Conservation (phyloP, 2,113 vertebrate species). For the Tragelaphus imberbis region DNA sequence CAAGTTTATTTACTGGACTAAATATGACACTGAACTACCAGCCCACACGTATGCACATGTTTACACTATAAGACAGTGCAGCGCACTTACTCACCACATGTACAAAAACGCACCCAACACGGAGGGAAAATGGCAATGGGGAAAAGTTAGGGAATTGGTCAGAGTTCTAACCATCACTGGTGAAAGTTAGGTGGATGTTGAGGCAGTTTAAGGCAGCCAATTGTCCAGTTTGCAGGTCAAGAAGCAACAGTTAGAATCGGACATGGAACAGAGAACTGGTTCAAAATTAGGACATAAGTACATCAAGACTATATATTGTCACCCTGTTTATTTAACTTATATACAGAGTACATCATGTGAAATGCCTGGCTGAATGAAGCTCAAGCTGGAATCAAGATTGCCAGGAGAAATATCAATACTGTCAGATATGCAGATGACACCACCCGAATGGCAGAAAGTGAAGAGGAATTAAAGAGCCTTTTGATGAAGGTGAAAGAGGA, state of each 20-base stretch:
- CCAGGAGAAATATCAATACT: not conserved
- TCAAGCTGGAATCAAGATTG: not conserved
- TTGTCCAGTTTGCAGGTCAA: not conserved
- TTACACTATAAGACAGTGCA: fast-evolving
- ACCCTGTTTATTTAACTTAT: not conserved
- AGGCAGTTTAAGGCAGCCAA: no score
- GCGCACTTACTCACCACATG: fast-evolving
- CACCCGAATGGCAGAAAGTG: not conserved
- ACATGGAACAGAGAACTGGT: not conserved
- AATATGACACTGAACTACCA: fast-evolving
- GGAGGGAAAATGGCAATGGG: fast-evolving
- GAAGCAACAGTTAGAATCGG: not conserved
- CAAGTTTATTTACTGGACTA: not conserved
- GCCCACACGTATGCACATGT: fast-evolving
- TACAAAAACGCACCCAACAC: not conserved
- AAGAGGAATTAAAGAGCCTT: not conserved
- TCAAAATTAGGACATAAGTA: not conserved
- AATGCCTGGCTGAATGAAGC: not conserved
- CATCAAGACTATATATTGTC: not conserved
- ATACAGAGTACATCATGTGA: not conserved
- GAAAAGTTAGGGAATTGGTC: fast-evolving
- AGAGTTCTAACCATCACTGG: no score
- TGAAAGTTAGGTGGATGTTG: fast-evolving
- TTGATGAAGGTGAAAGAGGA: not conserved
- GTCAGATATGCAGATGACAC: not conserved